A percentile compares a stretch with the other conserved stretches of the same genome.
Evolutionary conservation across 2,888 invertebrate species (phyloP).

Genomic region (Eulithis prunata): DNA sequence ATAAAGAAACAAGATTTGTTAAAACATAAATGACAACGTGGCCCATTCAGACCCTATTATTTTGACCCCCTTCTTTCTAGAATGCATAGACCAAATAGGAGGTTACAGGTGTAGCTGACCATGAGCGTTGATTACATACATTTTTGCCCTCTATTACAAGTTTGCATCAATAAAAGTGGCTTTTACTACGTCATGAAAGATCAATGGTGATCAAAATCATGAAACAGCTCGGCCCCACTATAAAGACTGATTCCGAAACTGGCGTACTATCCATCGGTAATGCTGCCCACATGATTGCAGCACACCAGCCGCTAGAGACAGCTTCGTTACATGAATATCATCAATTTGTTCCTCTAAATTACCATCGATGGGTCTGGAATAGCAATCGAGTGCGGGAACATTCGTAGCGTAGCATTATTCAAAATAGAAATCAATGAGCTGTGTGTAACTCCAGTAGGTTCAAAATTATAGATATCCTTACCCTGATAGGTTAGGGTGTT

Average conservation of each 20-base stretch:
- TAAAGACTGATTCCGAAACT: constrained; percentile 11
- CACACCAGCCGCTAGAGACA: constrained; percentile 54
- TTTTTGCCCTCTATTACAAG: too few relatives aligned
- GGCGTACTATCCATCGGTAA: constrained; percentile 58
- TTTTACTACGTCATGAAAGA: too few relatives aligned
- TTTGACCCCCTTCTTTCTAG: too few relatives aligned
- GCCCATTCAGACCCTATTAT: too few relatives aligned
- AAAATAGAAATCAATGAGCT: constrained; percentile 21
- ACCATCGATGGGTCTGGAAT: constrained; percentile 31
- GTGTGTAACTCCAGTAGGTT: not conserved
- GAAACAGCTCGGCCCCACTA: constrained; percentile 5
- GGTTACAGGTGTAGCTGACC: too few relatives aligned
- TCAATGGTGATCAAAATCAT: too few relatives aligned
- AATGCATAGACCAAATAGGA: too few relatives aligned
- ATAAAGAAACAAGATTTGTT: too few relatives aligned
- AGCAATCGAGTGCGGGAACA: constrained; percentile 23
- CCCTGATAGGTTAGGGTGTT: too few relatives aligned
- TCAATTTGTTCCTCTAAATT: constrained; percentile 39
- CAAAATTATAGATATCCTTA: not conserved
- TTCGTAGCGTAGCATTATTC: constrained; percentile 21
- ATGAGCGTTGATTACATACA: too few relatives aligned
- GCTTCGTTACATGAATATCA: constrained; percentile 45
- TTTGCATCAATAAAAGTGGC: too few relatives aligned
- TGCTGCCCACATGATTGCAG: constrained; percentile 68
- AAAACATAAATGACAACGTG: too few relatives aligned